Base-by-base conservation (phyloP, 2,113 vertebrate species). In the Potamarius usumacintae region DNA sequence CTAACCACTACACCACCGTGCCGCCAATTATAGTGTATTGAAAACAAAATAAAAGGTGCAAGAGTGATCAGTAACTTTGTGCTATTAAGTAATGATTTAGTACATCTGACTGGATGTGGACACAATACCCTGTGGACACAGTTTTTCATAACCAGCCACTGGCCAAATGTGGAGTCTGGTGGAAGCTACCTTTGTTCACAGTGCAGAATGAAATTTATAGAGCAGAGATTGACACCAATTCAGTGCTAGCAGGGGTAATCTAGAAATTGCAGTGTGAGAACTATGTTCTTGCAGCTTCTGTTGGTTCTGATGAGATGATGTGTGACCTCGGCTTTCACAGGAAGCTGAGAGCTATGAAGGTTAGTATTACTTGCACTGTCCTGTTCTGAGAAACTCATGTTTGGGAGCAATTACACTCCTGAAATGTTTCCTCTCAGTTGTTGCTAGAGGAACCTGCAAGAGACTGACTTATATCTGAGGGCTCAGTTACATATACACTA, bases 281-380 rank as follows among this genome's bases (percentile, higher is more conserved):
- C 20, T 25, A 25, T 57, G 76, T 63, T 69, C 62, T 55, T 53
- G 48, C 60, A 67, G 48, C 62, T 52, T 80, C 25, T 58, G 15
- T 65, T 71, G 85, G 20, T 74, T 34, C 69, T 67, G 62, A 71
- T 34, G 52, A 80, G 50, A 55, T 80, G 63, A 30, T 14, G n/a
- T 86, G 76, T 69, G 76, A 86, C 74, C 85, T 81, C 30, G 15
- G 12, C 20, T 86, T 65, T 81, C 57, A 57, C 52, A 58, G 85
- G 52, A 71, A 71, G 52, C 74, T 58, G 50, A 57, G 52, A 42
- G 7, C 67, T 55, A 53, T 52, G 67, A 84, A 86, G 50, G n/a
- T 81, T 63, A 71, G 77, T 58, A 30, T 67, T 22, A 48, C 42
- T 57, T 57, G 53, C 20, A 9, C 27, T 69, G 20, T 53, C 18